Conservation (phyloP, 2,797 vertebrate species). For the Manis javanica region DNA sequence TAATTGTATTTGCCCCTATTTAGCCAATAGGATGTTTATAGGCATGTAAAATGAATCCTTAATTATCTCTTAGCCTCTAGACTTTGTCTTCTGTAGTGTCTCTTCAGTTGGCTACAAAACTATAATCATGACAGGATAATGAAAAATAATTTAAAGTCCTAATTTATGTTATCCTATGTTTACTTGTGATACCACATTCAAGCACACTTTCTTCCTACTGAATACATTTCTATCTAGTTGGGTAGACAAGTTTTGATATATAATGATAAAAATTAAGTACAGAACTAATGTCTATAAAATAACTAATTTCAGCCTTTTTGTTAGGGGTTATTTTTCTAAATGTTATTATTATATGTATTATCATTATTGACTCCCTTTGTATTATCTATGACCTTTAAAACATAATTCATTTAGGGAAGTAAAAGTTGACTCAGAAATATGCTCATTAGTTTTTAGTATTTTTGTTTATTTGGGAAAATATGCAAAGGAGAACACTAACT, state of each 20-base stretch:
- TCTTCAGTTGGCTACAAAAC: not conserved
- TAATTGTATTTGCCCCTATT: not conserved
- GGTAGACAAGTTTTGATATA: not conserved
- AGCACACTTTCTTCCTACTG: not conserved
- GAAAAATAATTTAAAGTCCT: slow-evolving; percentile 33
- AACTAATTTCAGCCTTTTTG: not conserved
- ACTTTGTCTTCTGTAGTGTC: slow-evolving; percentile 18
- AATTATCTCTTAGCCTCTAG: slow-evolving; percentile 33
- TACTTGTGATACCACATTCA: not conserved
- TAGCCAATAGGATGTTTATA: not conserved
- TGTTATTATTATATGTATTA: not conserved
- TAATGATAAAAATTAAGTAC: not conserved
- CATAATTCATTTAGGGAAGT: not conserved
- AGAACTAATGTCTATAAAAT: slow-evolving; percentile 15
- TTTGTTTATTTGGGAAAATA: not conserved
- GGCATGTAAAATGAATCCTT: not conserved
- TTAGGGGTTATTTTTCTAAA: not conserved
- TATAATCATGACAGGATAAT: slow-evolving; percentile 49
- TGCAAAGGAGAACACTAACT: not conserved
- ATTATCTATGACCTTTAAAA: not conserved
- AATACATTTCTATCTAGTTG: not conserved
- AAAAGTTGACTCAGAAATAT: not conserved
- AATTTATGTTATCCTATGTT: slow-evolving; percentile 45
- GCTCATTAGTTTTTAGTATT: not conserved
- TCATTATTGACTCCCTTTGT: not conserved